A percentile compares a stretch with the other conserved stretches of the same genome.
These are phyloP conservation scores for Neosilurus hyrtlii DNA, from an alignment of 2,797 vertebrate species.

Conservation along the genomic window DNA sequence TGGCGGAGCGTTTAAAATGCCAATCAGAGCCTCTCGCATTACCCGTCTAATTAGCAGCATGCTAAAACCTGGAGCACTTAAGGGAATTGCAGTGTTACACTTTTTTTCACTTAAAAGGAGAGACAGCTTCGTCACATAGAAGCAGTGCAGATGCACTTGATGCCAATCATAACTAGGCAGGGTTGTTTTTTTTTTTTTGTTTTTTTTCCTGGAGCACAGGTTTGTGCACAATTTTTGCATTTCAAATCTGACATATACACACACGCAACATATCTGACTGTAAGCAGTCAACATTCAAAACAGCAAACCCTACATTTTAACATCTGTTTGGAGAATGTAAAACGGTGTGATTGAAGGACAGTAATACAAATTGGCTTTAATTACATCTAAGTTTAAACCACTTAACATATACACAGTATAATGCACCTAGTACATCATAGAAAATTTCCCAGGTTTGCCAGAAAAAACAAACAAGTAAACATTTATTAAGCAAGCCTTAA, in stretches of 20 bases:
- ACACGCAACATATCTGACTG: slow-evolving; percentile 7
- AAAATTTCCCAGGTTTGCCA: not conserved
- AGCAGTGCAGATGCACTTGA: slow-evolving; percentile 20
- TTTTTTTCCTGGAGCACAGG: slow-evolving; percentile 34
- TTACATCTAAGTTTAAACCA: slow-evolving; percentile 9
- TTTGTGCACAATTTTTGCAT: slow-evolving; percentile 26
- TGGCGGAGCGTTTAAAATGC: slow-evolving; percentile 89
- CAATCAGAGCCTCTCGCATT: slow-evolving; percentile 88
- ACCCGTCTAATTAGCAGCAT: slow-evolving; percentile 87
- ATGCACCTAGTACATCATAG: not conserved
- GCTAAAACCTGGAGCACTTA: slow-evolving; percentile 86
- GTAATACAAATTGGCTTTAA: not conserved
- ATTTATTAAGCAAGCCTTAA: not conserved
- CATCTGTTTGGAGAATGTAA: slow-evolving; percentile 1
- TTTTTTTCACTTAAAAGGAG: slow-evolving; percentile 86
- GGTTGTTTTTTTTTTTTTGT: slow-evolving; percentile 24
- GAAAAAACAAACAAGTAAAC: not conserved
- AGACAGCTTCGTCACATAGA: slow-evolving; percentile 48
- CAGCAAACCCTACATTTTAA: slow-evolving; percentile 5
- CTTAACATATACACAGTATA: not conserved
- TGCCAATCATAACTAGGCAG: slow-evolving; percentile 43
- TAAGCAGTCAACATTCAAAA: slow-evolving; percentile 29
- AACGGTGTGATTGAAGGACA: not conserved
- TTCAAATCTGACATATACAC: slow-evolving; percentile 9
- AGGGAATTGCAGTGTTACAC: slow-evolving; percentile 87